Base-by-base conservation (phyloP, 2,797 vertebrate genomes). In the Schizopygopsis pylzovi region DNA sequence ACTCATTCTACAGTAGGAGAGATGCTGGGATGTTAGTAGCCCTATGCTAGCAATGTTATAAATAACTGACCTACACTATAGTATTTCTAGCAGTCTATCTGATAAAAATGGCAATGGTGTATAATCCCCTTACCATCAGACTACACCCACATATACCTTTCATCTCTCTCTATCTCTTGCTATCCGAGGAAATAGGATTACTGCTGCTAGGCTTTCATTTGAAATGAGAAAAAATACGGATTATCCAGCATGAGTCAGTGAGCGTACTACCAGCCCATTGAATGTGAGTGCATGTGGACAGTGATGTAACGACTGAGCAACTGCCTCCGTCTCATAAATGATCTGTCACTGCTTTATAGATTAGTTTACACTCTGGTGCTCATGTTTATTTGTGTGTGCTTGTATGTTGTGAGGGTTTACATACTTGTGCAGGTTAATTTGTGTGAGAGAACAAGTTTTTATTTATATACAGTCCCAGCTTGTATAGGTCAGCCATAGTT, bases 171-270 rank as follows among this genome's bases (percentile, higher is more conserved):
- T 79, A 68, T 82, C 79, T 82, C 72, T 54, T 33, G 70, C 65
- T 67, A 59, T 88, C 71, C 65, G 59, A 79, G 78, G 41, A 84
- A 85, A 83, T 75, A 80, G 85, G 85, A 88, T 88, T 88, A 89
- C 63, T 59, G 71, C 63, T 82, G 73, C 78, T 43, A 79, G 81
- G 71, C 81, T 77, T 79, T 87, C 63, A 78, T 83, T 77, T 80
- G 47, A 85, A 86, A 88, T 70, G 71, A 88, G 68, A 79, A 88
- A 33, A 84, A 88, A 84, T 71, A 47, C 15, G 84, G 85, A 90
- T 88, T 87, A 86, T 87, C 63, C 82, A 63, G 67, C 65, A 63
- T 81, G 85, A 87, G 59, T 88, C 85, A 73, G 49, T 78, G 70
- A 82, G 68, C 85, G 4, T 68, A 33, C 28, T 43, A 73, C 70